Evolutionary conservation across 1,140 invertebrate genomes (phyloP).

Genomic region (Drosophila lacertosa): DNA sequence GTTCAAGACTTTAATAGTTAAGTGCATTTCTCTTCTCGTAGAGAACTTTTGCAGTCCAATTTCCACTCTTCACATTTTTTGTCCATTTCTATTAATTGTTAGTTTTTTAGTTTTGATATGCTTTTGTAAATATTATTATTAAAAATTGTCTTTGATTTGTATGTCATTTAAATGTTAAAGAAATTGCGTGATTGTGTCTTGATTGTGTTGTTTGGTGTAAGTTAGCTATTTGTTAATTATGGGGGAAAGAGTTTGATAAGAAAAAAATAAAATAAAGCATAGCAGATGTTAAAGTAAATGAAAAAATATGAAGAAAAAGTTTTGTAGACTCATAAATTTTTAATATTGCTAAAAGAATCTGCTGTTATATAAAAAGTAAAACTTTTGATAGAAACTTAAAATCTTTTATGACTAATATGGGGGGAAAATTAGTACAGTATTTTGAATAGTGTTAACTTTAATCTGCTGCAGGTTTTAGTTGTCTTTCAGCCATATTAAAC

Average conservation of each 20-base stretch:
- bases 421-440: too few relatives aligned
- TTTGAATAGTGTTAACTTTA: too few relatives aligned
- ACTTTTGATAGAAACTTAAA: too few relatives aligned
- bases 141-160: background rate
- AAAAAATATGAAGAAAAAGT: background rate
- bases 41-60: background rate
- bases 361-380: background rate
- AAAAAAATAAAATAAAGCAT: background rate
- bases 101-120: background rate
- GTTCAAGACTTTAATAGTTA: conserved; percentile 3
- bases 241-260: background rate
- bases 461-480: too few relatives aligned
- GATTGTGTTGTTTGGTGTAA: conserved; percentile 12
- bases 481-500: too few relatives aligned
- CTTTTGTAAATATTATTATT: conserved; percentile 16
- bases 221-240: background rate
- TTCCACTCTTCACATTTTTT: background rate
- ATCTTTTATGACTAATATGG: too few relatives aligned
- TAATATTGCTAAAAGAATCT: background rate
- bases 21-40: background rate
- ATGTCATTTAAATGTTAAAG: conserved; percentile 4
- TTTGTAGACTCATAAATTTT: background rate
- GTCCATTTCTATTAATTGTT: background rate
- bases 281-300: background rate
- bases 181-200: conserved; percentile 41